A percentile compares a stretch with the other conserved stretches of the same genome.
Conservation (phyloP, 1,140 invertebrate species). For the Leguminivora glycinivorella region DNA sequence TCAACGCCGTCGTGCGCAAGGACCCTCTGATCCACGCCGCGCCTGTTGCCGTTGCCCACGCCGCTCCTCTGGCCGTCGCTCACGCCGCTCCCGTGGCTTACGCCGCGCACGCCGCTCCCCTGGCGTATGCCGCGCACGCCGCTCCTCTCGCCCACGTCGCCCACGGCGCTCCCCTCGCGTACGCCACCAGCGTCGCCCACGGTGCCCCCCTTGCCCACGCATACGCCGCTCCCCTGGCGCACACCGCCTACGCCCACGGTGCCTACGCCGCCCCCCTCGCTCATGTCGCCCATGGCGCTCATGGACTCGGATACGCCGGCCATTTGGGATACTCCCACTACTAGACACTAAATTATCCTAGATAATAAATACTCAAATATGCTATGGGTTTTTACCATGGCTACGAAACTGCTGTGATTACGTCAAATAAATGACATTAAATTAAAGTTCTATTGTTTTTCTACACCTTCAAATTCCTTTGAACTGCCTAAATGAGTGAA, state of each 20-base stretch:
- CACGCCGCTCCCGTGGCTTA: conserved; percentile 37
- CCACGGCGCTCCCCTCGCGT: conserved; percentile 42
- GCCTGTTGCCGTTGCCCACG: conserved; percentile 39
- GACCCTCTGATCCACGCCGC: conserved; percentile 47
- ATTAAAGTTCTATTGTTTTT: not conserved
- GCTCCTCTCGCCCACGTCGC: conserved; percentile 40
- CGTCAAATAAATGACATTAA: conserved; percentile 24
- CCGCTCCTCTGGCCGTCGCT: conserved; percentile 37
- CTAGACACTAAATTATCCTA: conserved; percentile 2
- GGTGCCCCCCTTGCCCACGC: conserved; percentile 44
- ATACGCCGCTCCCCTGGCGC: conserved; percentile 33
- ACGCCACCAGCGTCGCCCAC: conserved; percentile 37
- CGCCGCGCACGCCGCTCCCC: conserved; percentile 40
- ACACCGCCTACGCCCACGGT: conserved; percentile 10
- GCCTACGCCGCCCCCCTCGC: conserved; percentile 27
- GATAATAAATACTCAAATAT: conserved; percentile 9
- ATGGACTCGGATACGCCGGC: conserved; percentile 16
- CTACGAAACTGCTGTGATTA: conserved; percentile 16
- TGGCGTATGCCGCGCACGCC: conserved; percentile 35
- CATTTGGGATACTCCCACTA: conserved; percentile 22
- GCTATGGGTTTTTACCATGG: conserved; percentile 2
- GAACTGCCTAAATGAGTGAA: not conserved
- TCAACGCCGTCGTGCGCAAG: conserved; percentile 72
- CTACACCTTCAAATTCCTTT: not conserved
- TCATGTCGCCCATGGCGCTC: conserved; percentile 20